Evolutionary conservation across 2,888 invertebrate genomes (phyloP).

Genomic region (Marronus borbonicus): DNA sequence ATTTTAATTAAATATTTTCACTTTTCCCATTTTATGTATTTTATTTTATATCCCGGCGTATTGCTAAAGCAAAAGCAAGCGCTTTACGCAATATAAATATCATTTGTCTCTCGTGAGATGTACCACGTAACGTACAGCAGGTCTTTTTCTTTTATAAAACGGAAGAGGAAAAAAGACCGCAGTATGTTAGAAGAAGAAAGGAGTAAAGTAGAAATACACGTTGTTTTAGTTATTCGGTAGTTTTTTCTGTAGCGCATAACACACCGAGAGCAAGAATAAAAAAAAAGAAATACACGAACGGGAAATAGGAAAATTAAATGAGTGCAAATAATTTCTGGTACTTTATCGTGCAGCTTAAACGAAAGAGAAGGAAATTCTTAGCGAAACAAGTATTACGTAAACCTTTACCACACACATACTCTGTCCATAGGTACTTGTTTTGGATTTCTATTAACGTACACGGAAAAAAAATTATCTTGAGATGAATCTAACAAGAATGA

Average conservation of each 20-base stretch:
- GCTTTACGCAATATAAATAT: conserved; percentile 12
- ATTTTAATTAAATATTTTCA: conserved; percentile 27
- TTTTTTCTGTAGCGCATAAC: background rate
- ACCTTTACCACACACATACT: background rate
- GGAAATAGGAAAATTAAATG: conserved; percentile 18
- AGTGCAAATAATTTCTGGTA: conserved; percentile 9
- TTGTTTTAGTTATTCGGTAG: background rate
- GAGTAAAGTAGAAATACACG: background rate
- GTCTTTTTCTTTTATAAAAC: background rate
- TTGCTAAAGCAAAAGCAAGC: background rate
- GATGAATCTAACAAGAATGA: too few species aligned
- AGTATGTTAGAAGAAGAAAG: background rate
- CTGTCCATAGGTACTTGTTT: background rate
- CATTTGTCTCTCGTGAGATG: conserved; percentile 2
- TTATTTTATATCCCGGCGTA: background rate
- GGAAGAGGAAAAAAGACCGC: background rate
- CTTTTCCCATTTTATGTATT: conserved; percentile 7
- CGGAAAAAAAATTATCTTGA: background rate
- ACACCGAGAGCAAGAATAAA: background rate
- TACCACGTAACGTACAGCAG: background rate
- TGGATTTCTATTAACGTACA: background rate
- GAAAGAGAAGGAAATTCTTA: background rate
- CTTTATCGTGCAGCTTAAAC: background rate
- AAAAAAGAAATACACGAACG: background rate
- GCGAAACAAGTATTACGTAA: background rate